phyloP scores from a whole-genome alignment of 2,797 vertebrate species.

The Gobio occitaniae region DNA sequence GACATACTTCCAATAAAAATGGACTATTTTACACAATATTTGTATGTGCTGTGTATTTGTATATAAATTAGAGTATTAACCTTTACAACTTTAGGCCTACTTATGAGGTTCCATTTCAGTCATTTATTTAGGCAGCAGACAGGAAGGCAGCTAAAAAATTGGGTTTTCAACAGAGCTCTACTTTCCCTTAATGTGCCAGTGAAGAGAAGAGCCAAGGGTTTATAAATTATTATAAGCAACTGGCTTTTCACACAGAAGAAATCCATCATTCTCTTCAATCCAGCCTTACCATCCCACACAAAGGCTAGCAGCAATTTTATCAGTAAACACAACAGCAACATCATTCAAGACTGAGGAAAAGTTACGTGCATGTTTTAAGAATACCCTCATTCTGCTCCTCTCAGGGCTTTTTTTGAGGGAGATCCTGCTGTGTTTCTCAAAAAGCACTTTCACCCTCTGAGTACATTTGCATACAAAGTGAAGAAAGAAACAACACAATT shows the following conservation, averaged over 20 bases:
- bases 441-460: constrained; percentile 79
- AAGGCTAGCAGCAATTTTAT: constrained; percentile 62
- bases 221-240: constrained; percentile 16
- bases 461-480: constrained; percentile 86
- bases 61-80: not conserved
- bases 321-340: constrained; percentile 61
- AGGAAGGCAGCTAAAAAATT: not conserved
- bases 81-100: not conserved
- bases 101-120: not conserved
- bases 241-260: constrained; percentile 7
- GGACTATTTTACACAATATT: not conserved
- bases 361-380: constrained; percentile 66
- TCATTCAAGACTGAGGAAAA: constrained; percentile 61
- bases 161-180: not conserved
- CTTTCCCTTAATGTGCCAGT: not conserved
- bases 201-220: not conserved
- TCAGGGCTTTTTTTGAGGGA: constrained; percentile 66
- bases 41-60: not conserved
- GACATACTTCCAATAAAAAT: not conserved
- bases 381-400: constrained; percentile 67
- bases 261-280: constrained; percentile 34
- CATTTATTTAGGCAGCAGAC: not conserved
- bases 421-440: constrained; percentile 78
- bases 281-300: constrained; percentile 53
- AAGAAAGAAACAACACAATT: constrained; percentile 83